Percentiles rank a stretch among this genome's conserved stretches.
phyloP scores from a whole-genome alignment of 53 echinoderm and acorn worm species.

The Actinopyga echinites region DNA sequence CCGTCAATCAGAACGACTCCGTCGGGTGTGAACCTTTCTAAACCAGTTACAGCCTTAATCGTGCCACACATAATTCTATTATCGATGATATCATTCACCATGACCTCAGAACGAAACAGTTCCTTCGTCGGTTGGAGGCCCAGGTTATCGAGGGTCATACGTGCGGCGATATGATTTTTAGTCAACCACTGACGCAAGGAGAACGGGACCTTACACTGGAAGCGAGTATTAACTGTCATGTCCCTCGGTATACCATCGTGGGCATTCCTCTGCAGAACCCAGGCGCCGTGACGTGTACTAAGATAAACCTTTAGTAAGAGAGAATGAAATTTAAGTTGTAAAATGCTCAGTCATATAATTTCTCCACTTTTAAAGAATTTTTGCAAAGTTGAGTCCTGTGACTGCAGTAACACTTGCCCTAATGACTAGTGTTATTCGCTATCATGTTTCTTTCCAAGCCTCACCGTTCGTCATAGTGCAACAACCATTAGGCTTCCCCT shows the following conservation, averaged over 20 bases:
- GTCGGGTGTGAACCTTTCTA: slow-evolving; percentile 71
- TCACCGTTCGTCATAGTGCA: too few species aligned
- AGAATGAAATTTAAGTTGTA: not conserved
- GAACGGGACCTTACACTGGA: slow-evolving; percentile 58
- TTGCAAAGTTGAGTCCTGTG: too few species aligned
- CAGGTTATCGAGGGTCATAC: slow-evolving; percentile 61
- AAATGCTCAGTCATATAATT: too few species aligned
- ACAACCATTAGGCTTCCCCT: too few species aligned
- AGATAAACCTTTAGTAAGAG: slow-evolving; percentile 61
- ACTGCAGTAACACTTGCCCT: too few species aligned
- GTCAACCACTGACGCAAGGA: slow-evolving; percentile 50
- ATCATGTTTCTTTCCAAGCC: too few species aligned
- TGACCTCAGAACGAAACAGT: slow-evolving; percentile 68
- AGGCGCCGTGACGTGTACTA: slow-evolving; percentile 76
- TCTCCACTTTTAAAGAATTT: too few species aligned
- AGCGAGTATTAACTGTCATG: slow-evolving; percentile 65
- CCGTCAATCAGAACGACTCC: slow-evolving; percentile 87
- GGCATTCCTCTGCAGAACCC: slow-evolving; percentile 79
- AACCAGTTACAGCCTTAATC: slow-evolving; percentile 67
- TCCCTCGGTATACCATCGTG: slow-evolving; percentile 66
- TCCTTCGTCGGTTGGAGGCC: slow-evolving; percentile 65
- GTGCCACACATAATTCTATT: slow-evolving; percentile 76
- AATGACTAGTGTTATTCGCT: too few species aligned
- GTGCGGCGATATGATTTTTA: slow-evolving; percentile 22
- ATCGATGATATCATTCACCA: slow-evolving; percentile 84